Evolutionary conservation across 2,888 invertebrate genomes (phyloP), one percentile per base, ranked within the genome.

Genomic region (Limnephilus lunatus): DNA sequence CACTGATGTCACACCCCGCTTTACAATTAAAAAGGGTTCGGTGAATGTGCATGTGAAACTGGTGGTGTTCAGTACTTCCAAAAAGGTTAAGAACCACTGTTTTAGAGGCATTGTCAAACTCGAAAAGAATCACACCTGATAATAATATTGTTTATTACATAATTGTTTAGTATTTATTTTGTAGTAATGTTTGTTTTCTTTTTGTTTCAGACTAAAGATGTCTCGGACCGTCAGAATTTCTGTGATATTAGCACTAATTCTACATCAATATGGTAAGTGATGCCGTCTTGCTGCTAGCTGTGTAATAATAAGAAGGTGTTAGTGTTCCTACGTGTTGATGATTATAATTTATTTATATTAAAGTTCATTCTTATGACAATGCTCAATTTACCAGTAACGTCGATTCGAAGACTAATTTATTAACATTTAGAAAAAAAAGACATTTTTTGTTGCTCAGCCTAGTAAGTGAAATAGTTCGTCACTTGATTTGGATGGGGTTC

Each of bases 231-330:
- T n/a, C 81, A 68, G 30, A 31, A 15, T 89, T 53, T 83, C 91
- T 89, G 91, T 91, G 91, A 89, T 91, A 91, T 82, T 91, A 91
- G 89, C 82, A n/a, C 32, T 91, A 39, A 7, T 91, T n/a, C 68
- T 83, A 31, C 82, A 91, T 39, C 87, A 82, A 31, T 91, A 91
- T 91, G 91, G 91, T 91, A 82, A 88, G 89, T 68, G 25, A 68
- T 68, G 25, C n/a, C 25, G 68, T n/a, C 68, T 25, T 9, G 9
- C n/a, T n/a, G 25, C 68, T 68, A n/a, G 2, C 11, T 68, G 68
- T n/a, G 11, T n/a, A 68, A 68, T 68, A 25, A 68, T 25, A n/a
- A n/a, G n/a, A n/a, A n/a, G 68, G 5, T 68, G 25, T 1, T 68
- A 9, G 25, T 68, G 25, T 25, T 68, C 25, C n/a, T n/a, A 25